phyloP scores from a whole-genome alignment of 1,140 invertebrate species.

The Tetramorium alpestre region DNA sequence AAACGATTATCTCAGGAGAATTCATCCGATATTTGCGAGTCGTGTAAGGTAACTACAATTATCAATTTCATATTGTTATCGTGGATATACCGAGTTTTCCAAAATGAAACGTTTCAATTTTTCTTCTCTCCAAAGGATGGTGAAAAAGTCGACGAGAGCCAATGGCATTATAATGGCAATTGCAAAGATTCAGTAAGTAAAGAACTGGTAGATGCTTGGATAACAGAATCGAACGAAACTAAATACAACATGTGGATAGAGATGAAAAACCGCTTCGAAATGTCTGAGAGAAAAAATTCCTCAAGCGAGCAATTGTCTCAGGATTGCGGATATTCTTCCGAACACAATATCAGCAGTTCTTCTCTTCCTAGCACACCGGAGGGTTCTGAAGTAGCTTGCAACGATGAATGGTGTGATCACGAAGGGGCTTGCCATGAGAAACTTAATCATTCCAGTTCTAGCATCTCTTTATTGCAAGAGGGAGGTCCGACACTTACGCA shows the following conservation, averaged over 20 bases:
- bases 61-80: not conserved
- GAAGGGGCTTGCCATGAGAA: slow-evolving; percentile 87
- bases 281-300: slow-evolving; percentile 84
- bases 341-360: slow-evolving; percentile 90
- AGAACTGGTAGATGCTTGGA: slow-evolving; percentile 79
- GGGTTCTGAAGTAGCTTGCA: slow-evolving; percentile 94
- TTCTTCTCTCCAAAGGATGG: slow-evolving; percentile 60
- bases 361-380: slow-evolving; percentile 92
- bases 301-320: slow-evolving; percentile 90
- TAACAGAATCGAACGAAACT: slow-evolving; percentile 76
- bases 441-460: slow-evolving; percentile 79
- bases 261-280: slow-evolving; percentile 81
- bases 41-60: slow-evolving; percentile 69
- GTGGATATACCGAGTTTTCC: not conserved
- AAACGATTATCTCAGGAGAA: slow-evolving; percentile 68
- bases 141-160: slow-evolving; percentile 64
- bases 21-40: slow-evolving; percentile 68
- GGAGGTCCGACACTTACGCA: slow-evolving; percentile 88
- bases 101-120: slow-evolving; percentile 35
- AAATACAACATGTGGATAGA: slow-evolving; percentile 80
- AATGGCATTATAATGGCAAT: slow-evolving; percentile 65
- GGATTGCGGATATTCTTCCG: slow-evolving; percentile 94
- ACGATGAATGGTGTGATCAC: slow-evolving; percentile 93
- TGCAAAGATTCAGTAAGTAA: slow-evolving; percentile 72
- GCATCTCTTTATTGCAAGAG: slow-evolving; percentile 79